Base-by-base conservation (phyloP, 2,888 invertebrate genomes). In the Esperia sulphurella region DNA sequence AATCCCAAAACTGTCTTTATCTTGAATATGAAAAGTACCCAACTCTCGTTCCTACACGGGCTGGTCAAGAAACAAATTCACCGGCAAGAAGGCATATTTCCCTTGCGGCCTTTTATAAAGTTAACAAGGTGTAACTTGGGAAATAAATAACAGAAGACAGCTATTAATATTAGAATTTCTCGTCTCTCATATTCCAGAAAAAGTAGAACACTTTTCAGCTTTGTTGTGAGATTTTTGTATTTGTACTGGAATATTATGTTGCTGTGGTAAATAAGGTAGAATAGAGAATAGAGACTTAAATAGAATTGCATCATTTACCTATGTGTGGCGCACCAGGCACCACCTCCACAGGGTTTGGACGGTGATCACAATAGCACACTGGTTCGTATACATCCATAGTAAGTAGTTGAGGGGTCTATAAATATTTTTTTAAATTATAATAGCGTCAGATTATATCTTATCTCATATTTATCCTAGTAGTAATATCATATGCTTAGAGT, bases 81-180 rank as follows among this genome's bases (percentile, higher is more conserved):
- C 35, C 61, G 70, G 70, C 66, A 79, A 77, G 78, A 75, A 78
- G 79, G 75, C 73, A 72, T 85, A 86, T 87, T 86, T 87, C 86
- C 86, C 86, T 47, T 57, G 83, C 55, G 86, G 71, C 81, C 80
- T 76, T 83, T 87, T 84, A 83, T 77, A 78, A 78, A 84, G 82
- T 83, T 83, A 85, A 84, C 85, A 83, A 86, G 75, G 71, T 83
- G 84, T 81, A 79, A 80, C 85, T 75, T 75, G 83, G 82, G 83
- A 84, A 84, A 86, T 85, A 83, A 81, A 81, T 80, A 75, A 74
- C 70, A 70, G 69, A 75, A 76, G 74, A 67, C 67, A 68, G 69
- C 76, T 74, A 83, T 85, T 82, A 83, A 84, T 83, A 80, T 71
- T 71, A 76, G 75, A 71, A 65, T 75, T 45, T 40, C 45, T 14